phyloP scores from a whole-genome alignment of 1,140 invertebrate genomes.

The Holotrichia oblita region DNA sequence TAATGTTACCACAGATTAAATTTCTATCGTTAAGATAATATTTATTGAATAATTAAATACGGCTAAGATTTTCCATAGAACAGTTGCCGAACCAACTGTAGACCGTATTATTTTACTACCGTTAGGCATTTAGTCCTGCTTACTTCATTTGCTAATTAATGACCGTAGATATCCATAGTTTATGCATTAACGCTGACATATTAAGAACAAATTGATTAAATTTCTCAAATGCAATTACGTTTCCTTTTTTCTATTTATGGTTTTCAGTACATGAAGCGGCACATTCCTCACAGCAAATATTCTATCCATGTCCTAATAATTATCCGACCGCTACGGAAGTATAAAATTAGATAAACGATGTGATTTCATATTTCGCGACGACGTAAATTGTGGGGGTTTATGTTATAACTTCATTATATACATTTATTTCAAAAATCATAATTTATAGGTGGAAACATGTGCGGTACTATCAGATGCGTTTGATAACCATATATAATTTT shows the following conservation, averaged over 20 bases:
- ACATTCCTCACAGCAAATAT: not conserved
- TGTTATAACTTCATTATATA: conserved; percentile 1
- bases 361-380: not conserved
- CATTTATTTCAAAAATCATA: not conserved
- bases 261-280: not conserved
- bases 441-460: conserved; percentile 1
- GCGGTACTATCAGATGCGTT: conserved; percentile 1
- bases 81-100: not conserved
- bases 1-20: no score
- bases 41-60: not conserved
- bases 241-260: not conserved
- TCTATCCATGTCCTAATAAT: not conserved
- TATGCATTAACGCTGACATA: not conserved
- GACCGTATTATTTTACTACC: not conserved
- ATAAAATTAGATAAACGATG: not conserved
- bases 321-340: not conserved
- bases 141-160: not conserved
- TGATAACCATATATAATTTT: conserved; percentile 28
- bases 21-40: no score
- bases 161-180: not conserved
- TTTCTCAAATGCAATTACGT: not conserved
- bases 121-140: not conserved
- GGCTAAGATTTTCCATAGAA: not conserved
- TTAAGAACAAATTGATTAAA: not conserved
- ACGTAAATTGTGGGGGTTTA: not conserved